A percentile compares a stretch with the other conserved stretches of the same genome.
Evolutionary conservation across 2,113 vertebrate species (phyloP).

Genomic region (Numida meleagris): DNA sequence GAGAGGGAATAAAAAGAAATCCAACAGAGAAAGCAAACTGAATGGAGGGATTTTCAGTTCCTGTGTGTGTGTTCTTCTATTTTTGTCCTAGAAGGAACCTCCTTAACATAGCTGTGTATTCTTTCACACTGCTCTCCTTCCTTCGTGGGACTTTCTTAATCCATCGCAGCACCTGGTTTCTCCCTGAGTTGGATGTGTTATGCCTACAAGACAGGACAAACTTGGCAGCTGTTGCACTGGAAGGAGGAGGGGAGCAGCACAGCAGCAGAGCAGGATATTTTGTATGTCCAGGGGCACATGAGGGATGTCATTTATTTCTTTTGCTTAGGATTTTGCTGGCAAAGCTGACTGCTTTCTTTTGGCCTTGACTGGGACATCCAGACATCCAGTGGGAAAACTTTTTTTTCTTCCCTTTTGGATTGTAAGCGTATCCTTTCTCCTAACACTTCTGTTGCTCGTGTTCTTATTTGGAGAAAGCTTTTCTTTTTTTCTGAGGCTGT

Average conservation of each 20-base stretch:
- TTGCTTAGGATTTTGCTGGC: conserved; percentile 1
- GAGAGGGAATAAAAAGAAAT: background rate
- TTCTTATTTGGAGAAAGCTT: conserved; percentile 20
- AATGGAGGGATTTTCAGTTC: conserved; percentile 11
- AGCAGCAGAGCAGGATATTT: background rate
- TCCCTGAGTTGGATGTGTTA: background rate
- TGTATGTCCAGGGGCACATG: background rate
- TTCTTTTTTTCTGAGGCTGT: background rate
- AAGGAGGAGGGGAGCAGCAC: background rate
- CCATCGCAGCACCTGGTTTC: conserved; percentile 2
- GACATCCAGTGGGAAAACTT: background rate
- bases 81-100: conserved; percentile 22
- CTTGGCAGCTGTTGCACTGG: background rate
- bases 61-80: background rate
- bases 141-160: background rate
- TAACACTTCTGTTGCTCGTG: background rate
- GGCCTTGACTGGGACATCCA: background rate
- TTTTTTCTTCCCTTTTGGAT: background rate
- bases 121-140: background rate
- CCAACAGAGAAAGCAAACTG: background rate
- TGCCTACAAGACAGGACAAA: conserved; percentile 2
- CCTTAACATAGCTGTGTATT: conserved; percentile 18
- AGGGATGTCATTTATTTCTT: conserved; percentile 8
- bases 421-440: background rate
- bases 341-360: background rate